Evolutionary conservation across 1,140 invertebrate species (phyloP), one percentile per base, ranked within the genome.

Genomic region (Bombyx mori): DNA sequence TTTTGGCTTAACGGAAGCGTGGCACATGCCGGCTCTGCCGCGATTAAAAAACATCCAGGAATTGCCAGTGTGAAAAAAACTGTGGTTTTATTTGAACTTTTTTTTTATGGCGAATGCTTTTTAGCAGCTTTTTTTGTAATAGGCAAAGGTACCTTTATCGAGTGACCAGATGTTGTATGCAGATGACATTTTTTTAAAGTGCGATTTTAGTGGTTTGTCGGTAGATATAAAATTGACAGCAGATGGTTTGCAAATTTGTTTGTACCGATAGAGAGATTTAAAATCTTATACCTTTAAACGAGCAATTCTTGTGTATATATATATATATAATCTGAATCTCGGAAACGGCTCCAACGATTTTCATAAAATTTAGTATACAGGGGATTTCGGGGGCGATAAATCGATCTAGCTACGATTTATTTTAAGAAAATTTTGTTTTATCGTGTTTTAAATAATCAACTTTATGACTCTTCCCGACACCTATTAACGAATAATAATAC

Each of bases 141-240:
- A 56, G 51, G 68, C 63, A 74, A 69, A 73, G 61, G 61, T 61
- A 68, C 63, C 72, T 79, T 79, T 82, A 82, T 81, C 69, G 75
- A 77, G 51, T 79, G 78, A 74, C 78, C 82, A 86, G 82, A 83
- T 86, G 82, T 74, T 74, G 68, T 86, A 86, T 86, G 82, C 81
- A 86, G 79, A 86, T 86, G 82, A 86, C 81, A 86, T 75, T 80
- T 82, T 86, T 86, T 61, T 56, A 44, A 51, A 44, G 75, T 79
- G 82, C 82, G 77, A 86, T 84, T 84, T 86, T 84, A 82, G 77
- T 75, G 71, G 75, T 68, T 78, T 75, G 69, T 76, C 69, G 68
- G 63, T 60, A 63, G 69, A 64, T 68, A 60, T 60, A 48, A 60
- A 58, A 83, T 82, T 73, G 75, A 78, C 45, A 65, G 74, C 82